phyloP scores from a whole-genome alignment of 2,113 vertebrate species.

The Stegastes partitus region DNA sequence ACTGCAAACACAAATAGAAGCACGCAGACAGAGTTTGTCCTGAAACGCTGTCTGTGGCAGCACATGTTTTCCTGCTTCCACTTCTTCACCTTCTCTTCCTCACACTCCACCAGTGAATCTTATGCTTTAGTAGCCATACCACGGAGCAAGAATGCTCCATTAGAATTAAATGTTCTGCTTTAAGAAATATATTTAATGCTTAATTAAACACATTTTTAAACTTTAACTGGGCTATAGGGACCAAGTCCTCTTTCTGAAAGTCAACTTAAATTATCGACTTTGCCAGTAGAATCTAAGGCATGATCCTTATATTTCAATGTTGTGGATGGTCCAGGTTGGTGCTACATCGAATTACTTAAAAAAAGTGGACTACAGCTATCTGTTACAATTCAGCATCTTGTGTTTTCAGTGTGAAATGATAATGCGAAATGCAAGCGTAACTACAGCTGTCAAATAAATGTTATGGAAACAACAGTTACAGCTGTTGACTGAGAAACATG shows the following conservation, averaged over 20 bases:
- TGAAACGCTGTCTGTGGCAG: slow-evolving; percentile 27
- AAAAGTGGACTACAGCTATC: neutral
- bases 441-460: neutral
- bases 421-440: neutral
- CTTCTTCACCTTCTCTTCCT: neutral
- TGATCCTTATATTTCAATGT: neutral
- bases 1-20: slow-evolving; percentile 57
- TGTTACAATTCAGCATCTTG: neutral
- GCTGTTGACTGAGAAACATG: neutral
- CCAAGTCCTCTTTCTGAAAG: no score
- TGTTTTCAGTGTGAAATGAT: neutral
- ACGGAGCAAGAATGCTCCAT: neutral
- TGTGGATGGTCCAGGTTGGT: neutral
- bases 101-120: neutral
- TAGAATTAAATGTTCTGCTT: no score
- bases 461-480: neutral
- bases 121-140: neutral
- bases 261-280: neutral
- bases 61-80: slow-evolving; percentile 37
- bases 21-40: slow-evolving; percentile 54
- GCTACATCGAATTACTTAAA: neutral
- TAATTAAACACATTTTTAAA: neutral
- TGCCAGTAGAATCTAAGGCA: neutral
- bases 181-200: no score
- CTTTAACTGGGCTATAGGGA: neutral